phyloP scores from a whole-genome alignment of 2,797 vertebrate genomes.

The Apogon talboti region DNA sequence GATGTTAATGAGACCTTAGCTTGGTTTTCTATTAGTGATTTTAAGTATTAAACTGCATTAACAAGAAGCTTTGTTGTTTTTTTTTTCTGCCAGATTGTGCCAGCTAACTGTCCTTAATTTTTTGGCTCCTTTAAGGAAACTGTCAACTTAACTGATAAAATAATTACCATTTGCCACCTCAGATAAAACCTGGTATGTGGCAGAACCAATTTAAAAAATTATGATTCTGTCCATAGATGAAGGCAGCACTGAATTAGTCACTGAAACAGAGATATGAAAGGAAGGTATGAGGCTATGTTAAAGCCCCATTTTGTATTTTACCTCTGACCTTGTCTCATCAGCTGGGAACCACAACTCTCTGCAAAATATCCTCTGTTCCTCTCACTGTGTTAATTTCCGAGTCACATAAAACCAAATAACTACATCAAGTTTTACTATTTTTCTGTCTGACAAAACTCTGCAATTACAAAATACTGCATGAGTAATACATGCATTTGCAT shows the following conservation, averaged over 20 bases:
- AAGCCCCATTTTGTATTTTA: slow-evolving; percentile 1
- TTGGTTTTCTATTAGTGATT: slow-evolving; percentile 6
- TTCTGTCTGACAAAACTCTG: too few species aligned
- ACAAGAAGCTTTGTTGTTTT: slow-evolving; percentile 9
- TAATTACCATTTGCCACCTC: too few species aligned
- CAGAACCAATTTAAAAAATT: too few species aligned
- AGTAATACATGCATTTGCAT: neutral
- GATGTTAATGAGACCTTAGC: slow-evolving; percentile 23
- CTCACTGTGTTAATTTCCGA: neutral
- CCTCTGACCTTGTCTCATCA: neutral
- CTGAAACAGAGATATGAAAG: neutral
- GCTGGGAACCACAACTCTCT: too few species aligned
- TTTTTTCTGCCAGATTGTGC: slow-evolving; percentile 12
- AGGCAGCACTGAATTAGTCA: neutral
- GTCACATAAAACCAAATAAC: too few species aligned
- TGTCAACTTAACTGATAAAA: too few species aligned
- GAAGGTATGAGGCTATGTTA: neutral
- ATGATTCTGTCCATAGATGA: too few species aligned
- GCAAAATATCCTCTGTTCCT: neutral
- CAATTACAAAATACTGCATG: too few species aligned
- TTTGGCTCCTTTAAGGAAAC: slow-evolving; percentile 4
- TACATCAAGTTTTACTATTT: too few species aligned
- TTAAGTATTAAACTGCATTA: neutral
- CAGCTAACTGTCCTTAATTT: slow-evolving; percentile 12
- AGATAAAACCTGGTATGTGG: too few species aligned